Evolutionary conservation across 64 coral and sea anemone species (phyloP).

Genomic region (Porites lutea): DNA sequence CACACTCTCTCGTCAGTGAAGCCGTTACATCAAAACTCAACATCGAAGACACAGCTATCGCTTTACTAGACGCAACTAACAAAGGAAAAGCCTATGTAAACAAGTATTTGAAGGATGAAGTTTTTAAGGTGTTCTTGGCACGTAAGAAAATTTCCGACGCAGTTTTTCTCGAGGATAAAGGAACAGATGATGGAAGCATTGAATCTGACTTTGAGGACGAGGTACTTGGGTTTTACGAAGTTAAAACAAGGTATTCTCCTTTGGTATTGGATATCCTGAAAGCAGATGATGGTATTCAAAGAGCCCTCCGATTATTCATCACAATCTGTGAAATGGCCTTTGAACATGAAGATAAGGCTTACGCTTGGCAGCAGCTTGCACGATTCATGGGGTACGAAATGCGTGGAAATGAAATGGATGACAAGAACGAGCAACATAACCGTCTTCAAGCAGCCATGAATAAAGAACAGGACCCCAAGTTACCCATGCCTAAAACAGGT

Average conservation of each 20-base stretch:
- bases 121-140: constrained; percentile 24
- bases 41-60: constrained; percentile 13
- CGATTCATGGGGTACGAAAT: constrained; percentile 49
- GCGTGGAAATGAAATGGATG: constrained; percentile 29
- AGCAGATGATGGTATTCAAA: neutral
- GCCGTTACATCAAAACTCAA: constrained; percentile 30
- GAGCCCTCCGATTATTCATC: constrained; percentile 21
- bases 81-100: constrained; percentile 26
- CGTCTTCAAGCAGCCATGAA: neutral
- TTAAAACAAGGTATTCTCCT: constrained; percentile 25
- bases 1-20: constrained; percentile 55
- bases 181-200: neutral
- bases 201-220: constrained; percentile 33
- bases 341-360: constrained; percentile 33
- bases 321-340: constrained; percentile 22
- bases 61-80: constrained; percentile 9
- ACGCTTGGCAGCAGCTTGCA: constrained; percentile 57
- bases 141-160: constrained; percentile 52
- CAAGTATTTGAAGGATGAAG: constrained; percentile 28
- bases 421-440: neutral
- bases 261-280: constrained; percentile 26
- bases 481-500: constrained; percentile 12
- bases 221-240: constrained; percentile 3
- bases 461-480: neutral
- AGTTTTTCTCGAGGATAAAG: neutral